Evolutionary conservation across 2,888 invertebrate species (phyloP), one percentile per base, ranked within the genome.

Genomic region (Azorinus chamasolen): DNA sequence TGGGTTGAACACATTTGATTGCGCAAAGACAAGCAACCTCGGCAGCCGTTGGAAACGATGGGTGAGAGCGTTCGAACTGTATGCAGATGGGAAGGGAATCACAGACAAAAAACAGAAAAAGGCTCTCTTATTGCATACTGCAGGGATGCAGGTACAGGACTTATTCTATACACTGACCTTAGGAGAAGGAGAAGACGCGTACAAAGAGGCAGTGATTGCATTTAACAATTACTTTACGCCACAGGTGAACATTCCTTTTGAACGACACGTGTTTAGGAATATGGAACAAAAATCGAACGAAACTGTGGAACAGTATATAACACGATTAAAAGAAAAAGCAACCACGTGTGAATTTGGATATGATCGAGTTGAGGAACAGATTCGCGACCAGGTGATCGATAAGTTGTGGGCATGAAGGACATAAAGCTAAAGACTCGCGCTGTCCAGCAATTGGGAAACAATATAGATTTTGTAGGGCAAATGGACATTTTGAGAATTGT

Each of bases 11-110:
- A 50, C 50, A 22, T 50, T 50, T 22, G 50, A 50, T 20, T 50
- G 50, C 22, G 5, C 4, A 2, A 22, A 50, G 5, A 50, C 50
- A 22, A 3, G 3, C 24, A 18, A 50, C 22, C 14, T 50, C 2
- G 8, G 5, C 5, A 22, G 12, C 5, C 2, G 64, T 1, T 78
- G 78, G 78, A 55, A 27, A 41, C 39, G 72, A 16, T 78, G 78
- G 78, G 18, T 64, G 2, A 39, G 73, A 32, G 65, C 65, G 39
- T 80, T 80, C 51, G 65, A 78, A 48, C 48, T 78, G 4, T 78
- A 51, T 55, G 45, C 46, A 4, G 55, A 22, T 12, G 69, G 72
- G 25, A 68, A 69, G 51, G 73, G 66, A 16, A 48, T 70, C 24
- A 64, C 53, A 1, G 46, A 71, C 16, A 22, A 18, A 20, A 66